A percentile compares a stretch with the other conserved stretches of the same genome.
phyloP scores from a whole-genome alignment of 1,140 invertebrate genomes.

The Panagrolaimus sp. region DNA sequence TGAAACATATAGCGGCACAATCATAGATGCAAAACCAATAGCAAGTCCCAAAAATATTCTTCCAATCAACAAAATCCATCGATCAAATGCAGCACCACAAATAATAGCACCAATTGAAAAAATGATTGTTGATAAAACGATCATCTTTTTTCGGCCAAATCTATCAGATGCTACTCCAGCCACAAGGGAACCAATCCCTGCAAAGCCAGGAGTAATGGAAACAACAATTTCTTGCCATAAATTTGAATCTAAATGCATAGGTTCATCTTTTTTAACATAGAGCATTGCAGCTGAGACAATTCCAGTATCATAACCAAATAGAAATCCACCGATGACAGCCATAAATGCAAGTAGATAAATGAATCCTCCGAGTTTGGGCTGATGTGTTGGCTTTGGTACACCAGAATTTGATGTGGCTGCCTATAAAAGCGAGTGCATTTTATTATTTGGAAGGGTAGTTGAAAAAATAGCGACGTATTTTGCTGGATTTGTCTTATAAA shows the following conservation, averaged over 20 bases:
- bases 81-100: slow-evolving; percentile 62
- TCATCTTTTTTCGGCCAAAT: slow-evolving; percentile 63
- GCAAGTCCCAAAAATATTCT: slow-evolving; percentile 65
- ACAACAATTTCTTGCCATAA: slow-evolving; percentile 42
- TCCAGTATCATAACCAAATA: slow-evolving; percentile 68
- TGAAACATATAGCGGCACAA: slow-evolving; percentile 67
- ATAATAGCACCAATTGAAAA: slow-evolving; percentile 64
- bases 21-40: slow-evolving; percentile 67
- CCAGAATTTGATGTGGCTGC: slow-evolving; percentile 8
- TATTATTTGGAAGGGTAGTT: no score
- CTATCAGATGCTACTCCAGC: slow-evolving; percentile 63
- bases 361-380: slow-evolving; percentile 49
- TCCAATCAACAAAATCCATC: slow-evolving; percentile 63
- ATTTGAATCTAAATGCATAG: slow-evolving; percentile 32
- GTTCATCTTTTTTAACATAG: slow-evolving; percentile 56
- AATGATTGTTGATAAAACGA: slow-evolving; percentile 63
- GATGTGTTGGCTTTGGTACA: slow-evolving; percentile 28
- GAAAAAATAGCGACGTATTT: no score
- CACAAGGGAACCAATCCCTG: slow-evolving; percentile 63
- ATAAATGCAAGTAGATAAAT: slow-evolving; percentile 62
- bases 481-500: no score
- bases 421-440: no score
- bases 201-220: slow-evolving; percentile 57
- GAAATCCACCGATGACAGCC: slow-evolving; percentile 66
- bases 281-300: slow-evolving; percentile 68